These are phyloP conservation scores for Pomatorhinus ruficollis DNA, from an alignment of 2,113 vertebrate genomes.

Conservation along the genomic window DNA sequence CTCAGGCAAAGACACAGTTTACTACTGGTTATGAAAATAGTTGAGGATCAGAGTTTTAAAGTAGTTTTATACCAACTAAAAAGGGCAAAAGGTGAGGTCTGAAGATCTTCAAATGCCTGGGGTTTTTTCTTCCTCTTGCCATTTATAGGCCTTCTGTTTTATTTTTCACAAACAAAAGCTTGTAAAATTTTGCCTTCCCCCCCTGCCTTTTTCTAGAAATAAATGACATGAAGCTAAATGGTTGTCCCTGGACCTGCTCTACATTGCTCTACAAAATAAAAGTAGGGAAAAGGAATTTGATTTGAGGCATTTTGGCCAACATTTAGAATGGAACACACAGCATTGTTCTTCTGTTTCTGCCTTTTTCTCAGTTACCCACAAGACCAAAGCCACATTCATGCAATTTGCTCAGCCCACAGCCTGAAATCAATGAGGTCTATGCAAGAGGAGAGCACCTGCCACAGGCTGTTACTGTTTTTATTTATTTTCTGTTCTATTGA, in stretches of 20 bases:
- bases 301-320: background rate
- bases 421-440: slow-evolving; percentile 24
- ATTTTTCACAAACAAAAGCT: background rate
- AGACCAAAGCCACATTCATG: background rate
- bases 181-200: background rate
- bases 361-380: background rate
- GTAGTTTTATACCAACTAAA: background rate
- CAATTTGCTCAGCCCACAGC: slow-evolving; percentile 3
- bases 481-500: slow-evolving; percentile 31
- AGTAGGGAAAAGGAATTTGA: accelerated
- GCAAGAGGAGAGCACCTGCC: slow-evolving; percentile 18
- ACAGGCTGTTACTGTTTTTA: background rate
- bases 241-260: background rate
- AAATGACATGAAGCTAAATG: background rate
- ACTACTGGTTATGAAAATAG: background rate
- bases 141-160: background rate
- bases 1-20: background rate
- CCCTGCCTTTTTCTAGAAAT: background rate
- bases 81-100: background rate
- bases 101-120: background rate
- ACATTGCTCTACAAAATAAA: background rate
- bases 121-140: background rate
- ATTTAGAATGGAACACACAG: background rate
- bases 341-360: background rate
- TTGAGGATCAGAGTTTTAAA: background rate